Conservation (phyloP, 2,888 invertebrate genomes). For the Polia nebulosa region DNA sequence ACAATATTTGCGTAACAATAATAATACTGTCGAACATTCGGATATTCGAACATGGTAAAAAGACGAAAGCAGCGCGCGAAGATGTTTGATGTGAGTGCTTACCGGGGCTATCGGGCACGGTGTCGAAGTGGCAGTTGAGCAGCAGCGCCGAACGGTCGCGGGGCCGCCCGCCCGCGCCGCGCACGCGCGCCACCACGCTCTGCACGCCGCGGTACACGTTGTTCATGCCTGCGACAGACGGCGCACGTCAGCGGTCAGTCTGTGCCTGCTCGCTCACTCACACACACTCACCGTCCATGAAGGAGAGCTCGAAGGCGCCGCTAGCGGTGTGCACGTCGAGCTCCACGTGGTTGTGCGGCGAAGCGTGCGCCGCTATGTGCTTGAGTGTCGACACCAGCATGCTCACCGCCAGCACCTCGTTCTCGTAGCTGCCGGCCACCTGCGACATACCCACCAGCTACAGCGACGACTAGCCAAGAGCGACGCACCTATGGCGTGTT, state of each 20-base stretch:
- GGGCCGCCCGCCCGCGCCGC: conserved; percentile 86
- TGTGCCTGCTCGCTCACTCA: not conserved
- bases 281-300: conserved; percentile 91
- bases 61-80: not conserved
- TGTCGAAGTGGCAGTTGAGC: conserved; percentile 98
- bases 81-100: conserved; percentile 42
- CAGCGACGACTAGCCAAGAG: conserved; percentile 15
- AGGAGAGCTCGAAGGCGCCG: conserved; percentile 94
- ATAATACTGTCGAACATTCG: not conserved
- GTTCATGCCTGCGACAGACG: conserved; percentile 91
- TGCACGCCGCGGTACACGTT: conserved; percentile 96
- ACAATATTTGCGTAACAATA: not conserved
- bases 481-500: not conserved
- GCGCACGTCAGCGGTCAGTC: not conserved
- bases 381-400: conserved; percentile 91
- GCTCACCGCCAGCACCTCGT: conserved; percentile 93
- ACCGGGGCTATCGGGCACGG: conserved; percentile 97
- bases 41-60: not conserved
- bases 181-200: conserved; percentile 93
- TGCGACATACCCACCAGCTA: conserved; percentile 49
- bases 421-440: conserved; percentile 94
- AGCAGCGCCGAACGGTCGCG: conserved; percentile 92
- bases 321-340: conserved; percentile 93
- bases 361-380: conserved; percentile 87
- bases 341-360: conserved; percentile 91